Percentiles rank a stretch among this genome's conserved stretches.
Evolutionary conservation across 2,797 vertebrate genomes (phyloP).

Genomic region (Potorous gilbertii): DNA sequence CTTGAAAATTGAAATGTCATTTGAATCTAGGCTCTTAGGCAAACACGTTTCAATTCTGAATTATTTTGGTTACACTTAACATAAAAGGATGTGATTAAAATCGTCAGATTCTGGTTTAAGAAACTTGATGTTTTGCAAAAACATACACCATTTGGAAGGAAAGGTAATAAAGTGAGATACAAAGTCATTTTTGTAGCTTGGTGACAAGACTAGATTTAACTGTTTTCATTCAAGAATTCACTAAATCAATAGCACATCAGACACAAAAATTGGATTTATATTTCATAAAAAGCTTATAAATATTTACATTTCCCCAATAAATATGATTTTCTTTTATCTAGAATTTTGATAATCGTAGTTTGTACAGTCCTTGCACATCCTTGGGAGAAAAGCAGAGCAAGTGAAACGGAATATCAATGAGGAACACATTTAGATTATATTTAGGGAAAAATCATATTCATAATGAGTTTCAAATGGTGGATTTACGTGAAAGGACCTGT

Average conservation of each 20-base stretch:
- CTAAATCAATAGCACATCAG: slow-evolving; percentile 67
- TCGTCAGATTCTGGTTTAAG: slow-evolving; percentile 57
- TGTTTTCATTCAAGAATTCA: slow-evolving; percentile 63
- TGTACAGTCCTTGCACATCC: background rate
- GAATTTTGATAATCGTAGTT: slow-evolving; percentile 50
- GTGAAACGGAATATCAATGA: slow-evolving; percentile 20
- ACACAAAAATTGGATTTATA: slow-evolving; percentile 54
- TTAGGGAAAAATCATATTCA: slow-evolving; percentile 39
- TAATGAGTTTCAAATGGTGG: background rate
- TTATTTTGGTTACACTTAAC: slow-evolving; percentile 55
- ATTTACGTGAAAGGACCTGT: slow-evolving; percentile 8
- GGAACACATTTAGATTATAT: slow-evolving; percentile 39
- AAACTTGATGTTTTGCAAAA: slow-evolving; percentile 70
- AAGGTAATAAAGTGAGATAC: slow-evolving; percentile 62
- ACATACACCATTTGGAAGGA: slow-evolving; percentile 55
- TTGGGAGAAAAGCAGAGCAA: slow-evolving; percentile 43
- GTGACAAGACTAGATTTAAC: slow-evolving; percentile 64
- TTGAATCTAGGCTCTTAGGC: slow-evolving; percentile 47
- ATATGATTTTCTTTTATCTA: slow-evolving; percentile 44
- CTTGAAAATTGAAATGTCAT: slow-evolving; percentile 52
- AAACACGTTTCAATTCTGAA: slow-evolving; percentile 68
- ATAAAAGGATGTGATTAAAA: slow-evolving; percentile 72
- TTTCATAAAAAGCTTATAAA: slow-evolving; percentile 70
- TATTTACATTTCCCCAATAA: slow-evolving; percentile 62
- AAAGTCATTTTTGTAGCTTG: slow-evolving; percentile 62